Conservation (phyloP, 2,888 invertebrate genomes). For the Andrena trimmerana region DNA sequence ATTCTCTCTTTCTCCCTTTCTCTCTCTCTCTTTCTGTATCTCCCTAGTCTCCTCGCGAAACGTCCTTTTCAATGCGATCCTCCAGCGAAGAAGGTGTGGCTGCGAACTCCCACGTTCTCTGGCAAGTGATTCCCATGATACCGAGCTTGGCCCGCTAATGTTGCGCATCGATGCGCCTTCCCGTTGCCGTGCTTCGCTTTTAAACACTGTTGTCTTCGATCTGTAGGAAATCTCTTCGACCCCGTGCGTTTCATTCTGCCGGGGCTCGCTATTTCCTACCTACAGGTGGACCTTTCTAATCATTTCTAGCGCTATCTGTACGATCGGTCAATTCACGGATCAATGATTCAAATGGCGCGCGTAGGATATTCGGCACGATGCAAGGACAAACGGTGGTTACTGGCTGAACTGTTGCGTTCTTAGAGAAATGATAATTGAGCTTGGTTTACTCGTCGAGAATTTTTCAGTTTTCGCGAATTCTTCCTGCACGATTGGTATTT, state of each 20-base stretch:
- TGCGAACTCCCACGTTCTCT: conserved; percentile 70
- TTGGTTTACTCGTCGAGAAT: background rate
- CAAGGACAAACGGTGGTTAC: background rate
- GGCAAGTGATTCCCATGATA: conserved; percentile 68
- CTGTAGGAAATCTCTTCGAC: background rate
- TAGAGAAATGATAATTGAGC: background rate
- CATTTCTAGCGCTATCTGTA: background rate
- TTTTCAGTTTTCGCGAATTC: no score
- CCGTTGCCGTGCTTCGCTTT: background rate
- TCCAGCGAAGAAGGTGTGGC: conserved; percentile 68
- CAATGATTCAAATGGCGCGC: background rate
- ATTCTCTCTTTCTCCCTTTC: conserved; percentile 36
- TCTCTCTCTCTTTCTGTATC: conserved; percentile 32
- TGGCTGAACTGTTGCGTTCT: background rate
- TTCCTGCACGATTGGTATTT: no score
- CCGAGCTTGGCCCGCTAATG: conserved; percentile 33
- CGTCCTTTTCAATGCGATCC: conserved; percentile 60
- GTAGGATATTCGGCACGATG: background rate
- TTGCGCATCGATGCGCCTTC: conserved; percentile 47
- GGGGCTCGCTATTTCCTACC: background rate
- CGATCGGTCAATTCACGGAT: background rate
- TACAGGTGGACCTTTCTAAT: conserved; percentile 7
- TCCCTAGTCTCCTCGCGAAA: conserved; percentile 24
- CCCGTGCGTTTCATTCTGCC: background rate
- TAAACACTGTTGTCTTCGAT: conserved; percentile 25